Evolutionary conservation across 2,888 invertebrate genomes (phyloP), one percentile per base, ranked within the genome.

Genomic region (Empis livida): DNA sequence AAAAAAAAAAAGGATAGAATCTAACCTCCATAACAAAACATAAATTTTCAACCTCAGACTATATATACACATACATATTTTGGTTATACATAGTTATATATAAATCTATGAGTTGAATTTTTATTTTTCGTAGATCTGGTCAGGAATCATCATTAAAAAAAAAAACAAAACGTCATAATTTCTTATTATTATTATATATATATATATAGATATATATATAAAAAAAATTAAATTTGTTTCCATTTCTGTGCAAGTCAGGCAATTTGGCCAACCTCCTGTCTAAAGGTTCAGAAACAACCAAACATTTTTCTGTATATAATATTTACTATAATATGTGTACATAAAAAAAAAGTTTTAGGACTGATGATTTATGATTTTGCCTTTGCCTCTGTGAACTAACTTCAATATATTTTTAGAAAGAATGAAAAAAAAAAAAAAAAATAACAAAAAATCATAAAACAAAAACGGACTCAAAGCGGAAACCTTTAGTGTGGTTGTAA

Each of bases 331-430:
- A 49, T 51, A 45, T 51, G n/a, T n/a, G n/a, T n/a, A n/a, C n/a
- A n/a, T n/a, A n/a, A n/a, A n/a, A n/a, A n/a, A 53, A 49, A 53
- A 53, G 50, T 30, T 48, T 46, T 45, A 48, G 45, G 48, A 38
- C 46, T 46, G 23, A 49, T 51, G 51, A 51, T 51, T 51, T 51
- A 51, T 49, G 51, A 43, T 44, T 42, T 47, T 44, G 40, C 13
- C 41, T 51, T 30, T 49, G 41, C 40, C 44, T 49, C 43, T 47
- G 42, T 51, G 51, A 49, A 49, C 51, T 43, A 37, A 43, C 30
- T 41, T 37, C 46, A 44, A 48, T 46, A 48, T 48, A 46, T 43
- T 43, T 35, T 13, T n/a, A n/a, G n/a, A n/a, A n/a, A n/a, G n/a
- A n/a, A n/a, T n/a, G n/a, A n/a, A n/a, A n/a, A n/a, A n/a, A n/a